Base-by-base conservation (phyloP, 2,113 vertebrate genomes). In the Stomatorhinus ivindoensis region DNA sequence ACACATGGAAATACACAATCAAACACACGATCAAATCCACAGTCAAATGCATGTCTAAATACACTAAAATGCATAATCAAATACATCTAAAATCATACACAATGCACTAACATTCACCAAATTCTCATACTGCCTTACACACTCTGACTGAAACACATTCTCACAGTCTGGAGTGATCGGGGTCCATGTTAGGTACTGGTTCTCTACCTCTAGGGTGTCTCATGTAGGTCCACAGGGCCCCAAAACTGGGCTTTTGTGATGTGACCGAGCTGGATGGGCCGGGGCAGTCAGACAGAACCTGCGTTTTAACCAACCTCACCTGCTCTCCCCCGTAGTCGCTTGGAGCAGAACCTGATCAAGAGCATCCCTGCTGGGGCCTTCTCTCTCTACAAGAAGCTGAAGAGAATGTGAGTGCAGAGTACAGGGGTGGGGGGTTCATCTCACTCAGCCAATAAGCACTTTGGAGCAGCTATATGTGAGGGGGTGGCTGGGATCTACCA, bases 301-400 rank as follows among this genome's bases (percentile, higher is more conserved):
- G 42, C 0, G 21, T 31, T 51, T 17, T 44, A 80, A 39, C 65
- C 19, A 76, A 21, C 48, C 31, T 83, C 19, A 48, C 31, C 47
- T 87, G 21, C 85, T 87, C 27, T 15, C 87, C 92, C 91, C 94
- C 89, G 47, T 93, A 99, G 98, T 93, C 98, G 98, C 92, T 94
- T 99, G 93, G 98, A 99, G 94, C 98, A 99, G 95, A 99, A 99
- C 93, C 94, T 98, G 95, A 99, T 99, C 95, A 99, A 97, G 94
- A 94, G 93, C 91, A 96, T 99, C 93, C 96, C 97, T 2, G 94
- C 98, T 7, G 98, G 97, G 95, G 98, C 98, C 90, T 99, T 99
- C 94, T 95, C 96, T 44, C 94, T 97, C 48, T 99, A 99, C 94
- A 99, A 99, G 96, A 99, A 99, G 91, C 97, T 99, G 88, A 99